Evolutionary conservation across 1,140 invertebrate species (phyloP), one percentile per base, ranked within the genome.

Genomic region (Cecropterus lyciades): DNA sequence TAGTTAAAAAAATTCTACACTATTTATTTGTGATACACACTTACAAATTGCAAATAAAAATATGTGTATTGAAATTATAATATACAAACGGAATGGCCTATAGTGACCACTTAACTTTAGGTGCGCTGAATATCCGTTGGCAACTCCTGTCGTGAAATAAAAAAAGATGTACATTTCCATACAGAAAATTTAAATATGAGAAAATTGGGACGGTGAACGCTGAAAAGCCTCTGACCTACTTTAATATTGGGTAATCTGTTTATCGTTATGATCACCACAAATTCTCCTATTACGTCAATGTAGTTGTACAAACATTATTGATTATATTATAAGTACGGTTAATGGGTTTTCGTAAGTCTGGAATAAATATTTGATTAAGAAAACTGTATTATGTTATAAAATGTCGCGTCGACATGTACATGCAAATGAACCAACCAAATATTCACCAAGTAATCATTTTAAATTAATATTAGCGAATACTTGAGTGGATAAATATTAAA

Each of bases 201-300:
- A n/a, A 33, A 33, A 49, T 17, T 37, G 27, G 14, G 17, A n/a
- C 14, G 45, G 46, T 20, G 24, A 59, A 48, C 15, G 33, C 6
- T 13, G 11, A 6, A 49, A 33, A 59, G 27, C 15, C 43, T 60
- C 17, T 49, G 45, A 60, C 57, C 45, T 20, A 37, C 9, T 60
- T 60, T 17, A 49, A 30, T 49, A 49, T 60, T 49, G 27, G 30
- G 46, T 48, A 57, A 59, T 59, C 43, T 46, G 56, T 59, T 59
- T 49, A 49, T 60, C 45, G 43, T 49, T 49, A 59, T 49, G 43
- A 33, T 60, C 30, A 27, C 57, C 57, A 49, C 42, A 30, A 17
- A 11, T 60, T 57, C 15, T 49, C 43, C 15, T 20, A 20, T 49
- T 48, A 55, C 15, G 30, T 17, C 33, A 48, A 30, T 45, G 20